Percentiles rank a stretch among this genome's conserved stretches.
Evolutionary conservation across 2,113 vertebrate species (phyloP).

Genomic region (Bagarius yarrelli): DNA sequence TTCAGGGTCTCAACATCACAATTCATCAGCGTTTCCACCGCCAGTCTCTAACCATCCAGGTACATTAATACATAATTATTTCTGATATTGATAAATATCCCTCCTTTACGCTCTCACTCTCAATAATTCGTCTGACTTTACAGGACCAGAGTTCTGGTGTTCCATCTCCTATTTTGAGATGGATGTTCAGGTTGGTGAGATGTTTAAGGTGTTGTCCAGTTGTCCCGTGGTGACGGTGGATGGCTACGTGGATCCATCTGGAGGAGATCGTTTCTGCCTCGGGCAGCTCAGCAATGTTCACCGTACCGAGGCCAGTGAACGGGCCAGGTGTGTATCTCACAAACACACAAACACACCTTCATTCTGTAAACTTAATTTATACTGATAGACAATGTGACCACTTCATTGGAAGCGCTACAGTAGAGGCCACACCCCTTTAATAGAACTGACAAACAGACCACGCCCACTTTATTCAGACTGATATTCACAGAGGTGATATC

Average conservation of each 20-base stretch:
- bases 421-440: not conserved
- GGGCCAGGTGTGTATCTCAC: slow-evolving; percentile 68
- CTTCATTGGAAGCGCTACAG: not conserved
- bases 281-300: slow-evolving; percentile 76
- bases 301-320: slow-evolving; percentile 72
- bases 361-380: too few relatives aligned
- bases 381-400: too few relatives aligned
- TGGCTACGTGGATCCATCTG: slow-evolving; percentile 74
- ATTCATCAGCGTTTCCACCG: slow-evolving; percentile 61
- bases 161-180: slow-evolving; percentile 78
- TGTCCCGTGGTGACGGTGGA: slow-evolving; percentile 73
- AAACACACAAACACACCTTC: slow-evolving; percentile 1
- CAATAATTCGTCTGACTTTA: not conserved
- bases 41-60: slow-evolving; percentile 69
- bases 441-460: not conserved
- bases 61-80: slow-evolving; percentile 46
- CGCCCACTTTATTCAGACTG: not conserved
- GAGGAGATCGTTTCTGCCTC: slow-evolving; percentile 73
- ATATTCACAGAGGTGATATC: not conserved
- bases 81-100: not conserved
- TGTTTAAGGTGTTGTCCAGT: slow-evolving; percentile 75
- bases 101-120: not conserved
- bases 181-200: slow-evolving; percentile 81
- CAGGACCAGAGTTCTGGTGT: slow-evolving; percentile 75
- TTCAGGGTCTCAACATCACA: slow-evolving; percentile 75